A percentile compares a stretch with the other conserved stretches of the same genome.
These are phyloP conservation scores for Pollimyrus isidori DNA, from an alignment of 2,113 vertebrate genomes.

Conservation along the genomic window DNA sequence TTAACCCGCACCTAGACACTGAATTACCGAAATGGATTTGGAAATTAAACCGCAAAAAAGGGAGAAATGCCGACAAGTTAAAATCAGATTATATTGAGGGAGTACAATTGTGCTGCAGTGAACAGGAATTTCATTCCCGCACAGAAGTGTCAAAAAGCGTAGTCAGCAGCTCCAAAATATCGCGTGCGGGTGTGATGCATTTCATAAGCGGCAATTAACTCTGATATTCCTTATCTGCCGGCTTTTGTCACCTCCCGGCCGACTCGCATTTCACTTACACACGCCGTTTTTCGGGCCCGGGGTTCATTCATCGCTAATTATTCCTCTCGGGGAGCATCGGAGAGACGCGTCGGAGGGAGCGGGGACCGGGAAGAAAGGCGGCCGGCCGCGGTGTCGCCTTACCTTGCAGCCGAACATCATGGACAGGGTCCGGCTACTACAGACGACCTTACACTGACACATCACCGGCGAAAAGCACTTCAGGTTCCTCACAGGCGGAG, in stretches of 20 bases:
- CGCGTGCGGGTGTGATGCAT: neutral
- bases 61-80: neutral
- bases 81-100: neutral
- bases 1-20: neutral
- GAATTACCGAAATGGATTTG: neutral
- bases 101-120: neutral
- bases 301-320: neutral
- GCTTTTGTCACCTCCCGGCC: neutral
- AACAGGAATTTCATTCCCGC: neutral
- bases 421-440: constrained; percentile 38
- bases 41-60: neutral
- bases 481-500: constrained; percentile 29
- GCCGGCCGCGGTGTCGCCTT: constrained; percentile 1
- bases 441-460: constrained; percentile 42
- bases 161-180: neutral
- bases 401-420: constrained; percentile 35
- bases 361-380: neutral
- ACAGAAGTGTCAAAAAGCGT: neutral
- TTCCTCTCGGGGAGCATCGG: neutral
- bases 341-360: neutral
- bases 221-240: neutral
- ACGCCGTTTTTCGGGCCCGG: neutral
- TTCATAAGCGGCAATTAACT: neutral
- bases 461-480: constrained; percentile 35
- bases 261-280: neutral